Evolutionary conservation across 1,140 invertebrate genomes (phyloP), one percentile per base, ranked within the genome.

Genomic region (Polypedilum pembai): DNA sequence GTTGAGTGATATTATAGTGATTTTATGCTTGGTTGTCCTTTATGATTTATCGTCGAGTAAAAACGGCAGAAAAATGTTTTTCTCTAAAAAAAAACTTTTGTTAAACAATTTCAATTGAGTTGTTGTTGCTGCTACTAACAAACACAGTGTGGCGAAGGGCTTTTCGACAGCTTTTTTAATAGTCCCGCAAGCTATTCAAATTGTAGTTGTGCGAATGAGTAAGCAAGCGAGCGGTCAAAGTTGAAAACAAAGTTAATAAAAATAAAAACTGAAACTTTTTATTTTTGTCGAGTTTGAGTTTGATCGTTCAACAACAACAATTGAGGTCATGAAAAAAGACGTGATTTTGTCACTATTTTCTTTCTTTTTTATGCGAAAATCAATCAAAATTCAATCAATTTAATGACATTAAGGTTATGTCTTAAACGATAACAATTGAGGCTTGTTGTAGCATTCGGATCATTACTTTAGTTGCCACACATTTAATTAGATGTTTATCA

Each of bases 401-500:
- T 69, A 18, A 20, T 21, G 18, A 18, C 65, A 21, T 21, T 69
- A 69, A 69, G 8, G 63, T 66, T 66, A 66, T 12, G 63, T n/a
- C 18, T 18, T 18, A 17, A n/a, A 20, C 45, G 65, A 69, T 69
- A 69, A 69, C 65, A 21, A 69, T 69, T 18, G 17, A 20, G 65
- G 65, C 20, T 18, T 21, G 65, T 18, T 8, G 45, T 15, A 56
- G 12, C 45, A n/a, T 18, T 69, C 18, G n/a, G 15, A 18, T 18
- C 15, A 18, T 69, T 69, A 10, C 17, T 69, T 56, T n/a, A 56
- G 12, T n/a, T 45, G 15, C 45, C 45, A 12, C 45, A 56, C 45
- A 69, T 69, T 69, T 69, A 69, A 69, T 69, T 69, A 69, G 65
- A 69, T 20, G 8, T 69, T 69, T 69, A 10, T 17, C n/a, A 18